phyloP scores from a whole-genome alignment of 2,888 invertebrate species.

The Machimus rusticus region DNA sequence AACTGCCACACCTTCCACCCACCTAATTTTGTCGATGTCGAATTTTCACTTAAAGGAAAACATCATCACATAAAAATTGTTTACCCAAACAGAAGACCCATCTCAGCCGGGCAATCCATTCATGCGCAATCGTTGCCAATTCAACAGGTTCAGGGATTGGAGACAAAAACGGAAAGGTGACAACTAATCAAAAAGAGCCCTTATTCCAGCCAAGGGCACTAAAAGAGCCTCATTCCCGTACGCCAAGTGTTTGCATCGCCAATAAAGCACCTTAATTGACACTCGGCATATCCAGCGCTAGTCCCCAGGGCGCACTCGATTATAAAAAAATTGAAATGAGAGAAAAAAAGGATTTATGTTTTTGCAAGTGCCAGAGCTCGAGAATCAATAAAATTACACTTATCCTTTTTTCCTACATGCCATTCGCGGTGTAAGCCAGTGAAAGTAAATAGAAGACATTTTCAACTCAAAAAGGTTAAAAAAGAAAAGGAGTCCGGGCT shows the following conservation, averaged over 20 bases:
- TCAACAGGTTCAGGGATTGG: not conserved
- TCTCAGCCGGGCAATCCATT: not conserved
- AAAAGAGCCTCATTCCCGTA: not conserved
- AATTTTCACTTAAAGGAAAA: not conserved
- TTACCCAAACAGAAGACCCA: not conserved
- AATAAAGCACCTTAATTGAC: not conserved
- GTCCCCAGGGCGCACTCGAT: not conserved
- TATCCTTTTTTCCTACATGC: not conserved
- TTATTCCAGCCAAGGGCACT: not conserved
- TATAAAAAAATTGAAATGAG: not conserved
- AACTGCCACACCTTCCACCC: not conserved
- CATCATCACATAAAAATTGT: not conserved
- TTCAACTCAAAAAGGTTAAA: not conserved
- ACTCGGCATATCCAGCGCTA: not conserved
- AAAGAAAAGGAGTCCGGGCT: not conserved
- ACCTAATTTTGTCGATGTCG: not conserved
- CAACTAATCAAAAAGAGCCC: not conserved
- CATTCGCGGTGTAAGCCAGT: not conserved
- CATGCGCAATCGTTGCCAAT: not conserved
- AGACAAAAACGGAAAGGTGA: not conserved
- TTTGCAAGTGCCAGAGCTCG: not conserved
- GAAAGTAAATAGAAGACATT: constrained; percentile 25
- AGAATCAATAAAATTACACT: constrained; percentile 21
- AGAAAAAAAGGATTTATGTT: not conserved
- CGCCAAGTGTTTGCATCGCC: not conserved